phyloP scores from a whole-genome alignment of 2,797 vertebrate genomes.

The Crenichthys baileyi region DNA sequence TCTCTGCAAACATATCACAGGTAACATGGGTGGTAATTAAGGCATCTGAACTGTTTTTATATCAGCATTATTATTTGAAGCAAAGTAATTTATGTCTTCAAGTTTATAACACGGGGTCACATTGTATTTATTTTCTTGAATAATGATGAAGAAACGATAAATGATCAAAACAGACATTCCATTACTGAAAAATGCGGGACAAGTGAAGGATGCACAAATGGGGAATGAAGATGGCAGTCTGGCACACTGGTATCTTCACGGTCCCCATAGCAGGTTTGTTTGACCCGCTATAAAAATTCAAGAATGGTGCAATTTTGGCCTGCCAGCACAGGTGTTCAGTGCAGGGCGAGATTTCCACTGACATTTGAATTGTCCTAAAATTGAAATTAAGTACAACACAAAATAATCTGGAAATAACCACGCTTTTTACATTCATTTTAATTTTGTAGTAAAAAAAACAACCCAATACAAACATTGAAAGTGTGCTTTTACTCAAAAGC shows the following conservation, averaged over 20 bases:
- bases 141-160: not conserved
- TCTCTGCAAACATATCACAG: not conserved
- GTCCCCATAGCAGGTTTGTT: not conserved
- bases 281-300: not conserved
- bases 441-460: too few species aligned
- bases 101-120: not conserved
- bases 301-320: not conserved
- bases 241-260: not conserved
- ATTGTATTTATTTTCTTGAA: not conserved
- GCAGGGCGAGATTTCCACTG: not conserved
- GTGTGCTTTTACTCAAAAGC: not conserved
- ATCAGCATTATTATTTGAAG: too few species aligned
- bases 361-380: too few species aligned
- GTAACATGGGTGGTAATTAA: constrained; percentile 20
- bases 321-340: not conserved
- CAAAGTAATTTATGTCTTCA: not conserved
- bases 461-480: not conserved
- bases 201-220: not conserved
- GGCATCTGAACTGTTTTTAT: not conserved
- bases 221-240: not conserved
- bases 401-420: not conserved
- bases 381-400: not conserved
- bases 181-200: not conserved
- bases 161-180: not conserved
- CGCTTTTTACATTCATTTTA: not conserved